Conservation (phyloP, 2,113 vertebrate species). For the Ardeotis arabs region DNA sequence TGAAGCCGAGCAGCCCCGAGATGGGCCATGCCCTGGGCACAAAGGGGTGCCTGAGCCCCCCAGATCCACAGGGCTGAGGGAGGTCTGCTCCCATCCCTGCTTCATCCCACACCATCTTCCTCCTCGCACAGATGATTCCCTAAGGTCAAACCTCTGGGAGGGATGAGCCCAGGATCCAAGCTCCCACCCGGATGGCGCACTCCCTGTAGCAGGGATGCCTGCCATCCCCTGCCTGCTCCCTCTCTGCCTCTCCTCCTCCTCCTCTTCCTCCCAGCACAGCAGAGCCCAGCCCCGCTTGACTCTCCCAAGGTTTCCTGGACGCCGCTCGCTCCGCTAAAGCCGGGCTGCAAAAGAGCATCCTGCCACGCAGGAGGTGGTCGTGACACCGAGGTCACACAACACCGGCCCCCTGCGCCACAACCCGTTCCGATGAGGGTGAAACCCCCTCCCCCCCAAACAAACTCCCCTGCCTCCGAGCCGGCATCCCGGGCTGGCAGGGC, state of each 20-base stretch:
- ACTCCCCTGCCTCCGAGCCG: not conserved
- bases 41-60: not conserved
- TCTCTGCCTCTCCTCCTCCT: not conserved
- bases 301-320: not conserved
- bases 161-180: not conserved
- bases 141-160: not conserved
- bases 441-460: too few species aligned
- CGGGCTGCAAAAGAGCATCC: not conserved
- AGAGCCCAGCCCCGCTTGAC: not conserved
- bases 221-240: not conserved
- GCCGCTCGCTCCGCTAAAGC: not conserved
- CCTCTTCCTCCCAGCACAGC: not conserved
- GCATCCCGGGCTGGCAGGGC: not conserved
- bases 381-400: not conserved
- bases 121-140: not conserved
- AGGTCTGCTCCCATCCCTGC: not conserved
- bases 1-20: not conserved
- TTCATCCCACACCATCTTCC: not conserved
- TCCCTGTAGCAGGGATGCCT: fast-evolving
- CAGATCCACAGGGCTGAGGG: not conserved
- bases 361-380: not conserved
- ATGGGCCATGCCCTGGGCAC: too few species aligned
- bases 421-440: too few species aligned
- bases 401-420: too few species aligned
- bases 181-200: not conserved